These are phyloP conservation scores for Entomobrya multifasciata DNA, from an alignment of 2,888 invertebrate genomes.

Conservation along the genomic window DNA sequence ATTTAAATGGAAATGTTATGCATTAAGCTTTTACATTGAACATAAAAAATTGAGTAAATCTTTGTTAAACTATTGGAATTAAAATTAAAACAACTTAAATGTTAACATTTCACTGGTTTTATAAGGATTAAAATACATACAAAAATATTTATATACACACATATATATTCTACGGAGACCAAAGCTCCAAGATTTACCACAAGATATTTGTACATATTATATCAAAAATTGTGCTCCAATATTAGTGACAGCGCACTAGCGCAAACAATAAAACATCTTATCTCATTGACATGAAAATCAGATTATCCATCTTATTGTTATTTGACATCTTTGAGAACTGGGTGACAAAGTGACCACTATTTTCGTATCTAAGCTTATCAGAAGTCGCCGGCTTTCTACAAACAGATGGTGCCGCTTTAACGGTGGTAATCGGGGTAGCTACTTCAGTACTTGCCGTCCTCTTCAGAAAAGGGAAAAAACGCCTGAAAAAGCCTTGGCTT, in stretches of 20 bases:
- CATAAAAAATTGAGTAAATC: too few species aligned
- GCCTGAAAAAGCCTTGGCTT: constrained; percentile 37
- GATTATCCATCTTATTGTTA: not conserved
- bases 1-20: too few species aligned
- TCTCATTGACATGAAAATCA: constrained; percentile 51
- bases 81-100: too few species aligned
- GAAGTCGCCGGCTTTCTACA: not conserved
- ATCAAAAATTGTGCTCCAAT: not conserved
- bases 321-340: not conserved
- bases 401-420: not conserved
- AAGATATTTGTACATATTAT: too few species aligned
- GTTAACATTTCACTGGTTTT: too few species aligned
- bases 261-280: constrained; percentile 10
- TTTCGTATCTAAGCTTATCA: not conserved
- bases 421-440: not conserved
- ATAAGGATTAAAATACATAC: too few species aligned
- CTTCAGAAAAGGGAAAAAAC: constrained; percentile 12
- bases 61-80: too few species aligned
- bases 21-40: too few species aligned
- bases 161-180: too few species aligned
- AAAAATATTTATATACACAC: too few species aligned
- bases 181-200: too few species aligned
- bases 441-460: not conserved
- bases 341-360: not conserved
- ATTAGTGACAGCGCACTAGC: not conserved